Evolutionary conservation across 2,797 vertebrate species (phyloP).

Genomic region (Staurois parvus): DNA sequence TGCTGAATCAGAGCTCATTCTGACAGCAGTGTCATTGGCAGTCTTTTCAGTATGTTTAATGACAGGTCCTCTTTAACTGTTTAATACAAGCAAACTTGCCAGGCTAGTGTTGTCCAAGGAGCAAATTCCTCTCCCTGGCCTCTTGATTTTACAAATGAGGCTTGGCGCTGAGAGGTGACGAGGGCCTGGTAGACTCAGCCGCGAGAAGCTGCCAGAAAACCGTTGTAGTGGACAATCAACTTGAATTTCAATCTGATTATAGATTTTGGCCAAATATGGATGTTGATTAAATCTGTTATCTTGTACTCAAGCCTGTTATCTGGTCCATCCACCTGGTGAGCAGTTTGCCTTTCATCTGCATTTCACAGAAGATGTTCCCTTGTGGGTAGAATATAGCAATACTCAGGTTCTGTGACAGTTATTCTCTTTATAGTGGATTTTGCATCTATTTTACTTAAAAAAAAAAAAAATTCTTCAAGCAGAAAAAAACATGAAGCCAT

Average conservation of each 20-base stretch:
- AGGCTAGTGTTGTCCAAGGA: neutral
- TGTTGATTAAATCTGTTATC: conserved; percentile 27
- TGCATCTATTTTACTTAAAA: neutral
- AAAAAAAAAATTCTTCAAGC: neutral
- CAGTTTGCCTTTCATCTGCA: neutral
- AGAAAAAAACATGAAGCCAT: neutral
- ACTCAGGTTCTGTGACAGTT: neutral
- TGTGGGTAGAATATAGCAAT: neutral
- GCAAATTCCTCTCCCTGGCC: neutral
- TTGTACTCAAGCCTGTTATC: conserved; percentile 3
- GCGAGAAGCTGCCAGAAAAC: neutral
- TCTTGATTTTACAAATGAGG: neutral
- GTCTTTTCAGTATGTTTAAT: neutral
- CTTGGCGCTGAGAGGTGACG: neutral
- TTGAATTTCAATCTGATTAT: conserved; percentile 9
- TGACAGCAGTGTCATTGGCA: neutral
- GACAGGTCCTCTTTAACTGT: neutral
- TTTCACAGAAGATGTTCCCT: neutral
- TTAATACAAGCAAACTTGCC: neutral
- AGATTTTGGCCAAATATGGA: conserved; percentile 14
- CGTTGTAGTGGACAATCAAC: neutral
- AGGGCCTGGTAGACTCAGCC: neutral
- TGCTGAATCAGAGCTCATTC: too few relatives aligned
- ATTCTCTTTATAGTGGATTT: neutral
- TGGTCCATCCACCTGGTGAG: conserved; percentile 11